A percentile compares a stretch with the other conserved stretches of the same genome.
phyloP scores from a whole-genome alignment of 2,797 vertebrate species.

The Betta splendens region DNA sequence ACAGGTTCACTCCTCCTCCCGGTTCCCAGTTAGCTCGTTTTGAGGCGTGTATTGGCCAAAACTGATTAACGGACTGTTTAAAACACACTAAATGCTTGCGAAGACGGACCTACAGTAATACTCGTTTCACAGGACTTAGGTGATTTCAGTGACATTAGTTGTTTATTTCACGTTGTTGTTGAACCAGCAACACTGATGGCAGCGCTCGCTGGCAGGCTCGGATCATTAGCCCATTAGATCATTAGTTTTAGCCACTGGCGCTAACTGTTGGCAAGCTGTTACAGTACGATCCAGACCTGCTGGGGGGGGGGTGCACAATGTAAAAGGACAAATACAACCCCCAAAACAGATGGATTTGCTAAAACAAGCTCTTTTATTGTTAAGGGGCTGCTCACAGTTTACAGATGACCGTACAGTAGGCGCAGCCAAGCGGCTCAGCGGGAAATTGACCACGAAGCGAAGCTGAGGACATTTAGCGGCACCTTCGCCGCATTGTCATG shows the following conservation, averaged over 20 bases:
- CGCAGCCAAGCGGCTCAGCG: too few relatives aligned
- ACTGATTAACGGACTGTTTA: too few relatives aligned
- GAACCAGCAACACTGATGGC: slow-evolving; percentile 20
- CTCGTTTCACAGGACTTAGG: slow-evolving; percentile 12
- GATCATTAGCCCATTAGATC: slow-evolving; percentile 47
- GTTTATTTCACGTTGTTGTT: slow-evolving; percentile 17
- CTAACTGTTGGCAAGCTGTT: slow-evolving; percentile 8
- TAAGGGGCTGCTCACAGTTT: not conserved
- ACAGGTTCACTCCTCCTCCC: slow-evolving; percentile 36
- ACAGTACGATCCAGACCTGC: not conserved
- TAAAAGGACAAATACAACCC: not conserved
- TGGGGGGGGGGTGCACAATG: not conserved
- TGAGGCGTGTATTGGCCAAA: too few relatives aligned
- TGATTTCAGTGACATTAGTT: slow-evolving; percentile 7
- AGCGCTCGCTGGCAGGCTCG: slow-evolving; percentile 6
- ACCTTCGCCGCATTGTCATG: too few relatives aligned
- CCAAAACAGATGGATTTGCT: not conserved
- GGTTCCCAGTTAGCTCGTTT: too few relatives aligned
- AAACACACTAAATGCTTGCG: too few relatives aligned
- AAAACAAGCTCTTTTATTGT: too few relatives aligned
- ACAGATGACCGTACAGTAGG: too few relatives aligned
- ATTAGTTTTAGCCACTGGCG: slow-evolving; percentile 43
- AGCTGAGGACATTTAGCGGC: too few relatives aligned
- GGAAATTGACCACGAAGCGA: too few relatives aligned
- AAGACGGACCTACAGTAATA: too few relatives aligned